Percentiles rank a stretch among this genome's conserved stretches.
These are phyloP conservation scores for Philonicus albiceps DNA, from an alignment of 2,888 invertebrate genomes.

Conservation along the genomic window DNA sequence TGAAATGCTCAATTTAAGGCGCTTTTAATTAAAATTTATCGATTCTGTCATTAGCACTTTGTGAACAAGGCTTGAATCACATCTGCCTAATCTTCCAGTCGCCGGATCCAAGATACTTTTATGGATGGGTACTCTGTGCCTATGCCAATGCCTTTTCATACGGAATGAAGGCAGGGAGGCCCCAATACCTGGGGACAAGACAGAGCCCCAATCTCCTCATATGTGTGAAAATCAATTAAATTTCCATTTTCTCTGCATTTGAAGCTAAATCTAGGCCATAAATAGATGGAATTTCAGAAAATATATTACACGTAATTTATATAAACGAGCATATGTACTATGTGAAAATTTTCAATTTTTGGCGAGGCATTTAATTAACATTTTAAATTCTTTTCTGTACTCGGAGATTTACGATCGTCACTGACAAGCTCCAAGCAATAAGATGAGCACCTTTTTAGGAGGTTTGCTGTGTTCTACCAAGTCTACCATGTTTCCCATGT, in stretches of 20 bases:
- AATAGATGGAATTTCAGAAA: constrained; percentile 25
- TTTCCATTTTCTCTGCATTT: constrained; percentile 21
- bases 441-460: constrained; percentile 10
- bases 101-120: constrained; percentile 20
- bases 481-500: neutral
- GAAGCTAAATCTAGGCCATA: constrained; percentile 17
- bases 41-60: constrained; percentile 40
- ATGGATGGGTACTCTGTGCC: constrained; percentile 2
- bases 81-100: constrained; percentile 11
- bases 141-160: neutral
- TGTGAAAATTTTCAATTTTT: neutral
- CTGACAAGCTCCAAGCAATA: constrained; percentile 23
- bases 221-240: constrained; percentile 42
- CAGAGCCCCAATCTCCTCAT: neutral
- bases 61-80: neutral
- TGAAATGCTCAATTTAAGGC: neutral
- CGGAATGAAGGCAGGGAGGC: neutral
- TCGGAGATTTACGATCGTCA: constrained; percentile 17
- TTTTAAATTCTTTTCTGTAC: constrained; percentile 1
- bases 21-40: constrained; percentile 38
- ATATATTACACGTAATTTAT: constrained; percentile 15
- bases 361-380: constrained; percentile 14
- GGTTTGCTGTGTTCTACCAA: neutral
- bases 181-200: neutral
- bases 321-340: neutral